Conservation (phyloP, 1,140 invertebrate species). For the Odontomachus brunneus region DNA sequence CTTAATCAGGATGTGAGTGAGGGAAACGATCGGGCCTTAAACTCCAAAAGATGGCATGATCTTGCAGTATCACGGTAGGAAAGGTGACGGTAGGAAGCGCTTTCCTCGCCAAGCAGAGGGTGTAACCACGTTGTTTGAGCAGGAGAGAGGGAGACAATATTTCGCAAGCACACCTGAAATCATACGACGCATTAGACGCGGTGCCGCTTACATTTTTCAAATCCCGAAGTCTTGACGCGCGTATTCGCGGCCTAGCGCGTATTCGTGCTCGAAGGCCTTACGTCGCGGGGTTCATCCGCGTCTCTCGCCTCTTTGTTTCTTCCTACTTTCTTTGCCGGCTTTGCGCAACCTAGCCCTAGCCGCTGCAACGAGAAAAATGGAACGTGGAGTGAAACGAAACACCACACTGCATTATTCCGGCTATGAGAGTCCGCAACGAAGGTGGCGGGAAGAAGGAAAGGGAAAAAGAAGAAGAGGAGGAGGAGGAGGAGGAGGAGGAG, state of each 20-base stretch:
- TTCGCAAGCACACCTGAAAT: background rate
- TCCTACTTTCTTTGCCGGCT: background rate
- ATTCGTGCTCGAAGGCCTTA: background rate
- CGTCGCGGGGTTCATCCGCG: background rate
- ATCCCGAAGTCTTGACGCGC: background rate
- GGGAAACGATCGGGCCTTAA: background rate
- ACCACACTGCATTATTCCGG: slow-evolving; percentile 14
- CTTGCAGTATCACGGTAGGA: too few species aligned
- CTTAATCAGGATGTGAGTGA: too few species aligned
- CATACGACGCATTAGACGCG: background rate
- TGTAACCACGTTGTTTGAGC: background rate
- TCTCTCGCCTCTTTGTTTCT: background rate
- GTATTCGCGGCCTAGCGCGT: too few species aligned
- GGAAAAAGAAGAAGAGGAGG: background rate
- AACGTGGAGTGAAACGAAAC: background rate
- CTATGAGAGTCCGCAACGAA: background rate
- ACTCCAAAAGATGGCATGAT: background rate
- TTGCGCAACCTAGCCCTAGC: background rate
- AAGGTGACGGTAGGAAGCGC: too few species aligned
- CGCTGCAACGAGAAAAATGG: slow-evolving; percentile 1
- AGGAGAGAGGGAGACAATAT: background rate
- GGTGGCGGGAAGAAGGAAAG: too few species aligned
- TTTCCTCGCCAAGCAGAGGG: background rate
- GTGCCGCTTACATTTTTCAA: background rate
- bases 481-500: background rate